These are phyloP conservation scores for Otis tarda DNA, from an alignment of 2,113 vertebrate genomes.

Conservation along the genomic window DNA sequence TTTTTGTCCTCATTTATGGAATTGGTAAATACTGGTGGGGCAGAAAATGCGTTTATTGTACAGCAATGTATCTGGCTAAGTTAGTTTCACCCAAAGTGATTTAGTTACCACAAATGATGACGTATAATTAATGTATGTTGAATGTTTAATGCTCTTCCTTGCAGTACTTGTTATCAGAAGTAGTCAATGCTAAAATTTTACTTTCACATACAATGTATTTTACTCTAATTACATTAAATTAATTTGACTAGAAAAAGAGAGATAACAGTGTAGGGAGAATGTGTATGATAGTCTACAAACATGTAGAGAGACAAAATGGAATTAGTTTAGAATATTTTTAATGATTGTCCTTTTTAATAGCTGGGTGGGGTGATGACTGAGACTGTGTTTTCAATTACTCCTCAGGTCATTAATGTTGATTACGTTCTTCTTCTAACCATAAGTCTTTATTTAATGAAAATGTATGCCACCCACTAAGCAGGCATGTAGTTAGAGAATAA, in stretches of 20 bases:
- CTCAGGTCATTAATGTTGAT: slow-evolving; percentile 75
- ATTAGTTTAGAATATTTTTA: slow-evolving; percentile 52
- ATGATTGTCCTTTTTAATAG: slow-evolving; percentile 59
- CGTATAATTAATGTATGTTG: background rate
- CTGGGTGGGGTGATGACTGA: slow-evolving; percentile 50
- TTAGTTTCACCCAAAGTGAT: background rate
- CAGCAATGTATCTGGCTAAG: background rate
- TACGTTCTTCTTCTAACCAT: slow-evolving; percentile 70
- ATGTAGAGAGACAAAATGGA: slow-evolving; percentile 33
- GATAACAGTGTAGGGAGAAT: background rate
- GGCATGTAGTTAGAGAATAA: slow-evolving; percentile 68
- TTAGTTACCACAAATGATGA: background rate
- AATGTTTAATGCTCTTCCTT: background rate
- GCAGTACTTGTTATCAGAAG: background rate
- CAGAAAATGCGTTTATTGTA: background rate
- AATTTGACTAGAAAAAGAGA: slow-evolving; percentile 36
- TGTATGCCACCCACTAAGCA: slow-evolving; percentile 71
- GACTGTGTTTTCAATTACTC: slow-evolving; percentile 70
- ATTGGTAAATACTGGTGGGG: background rate
- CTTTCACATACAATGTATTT: slow-evolving; percentile 27
- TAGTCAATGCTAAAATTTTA: background rate
- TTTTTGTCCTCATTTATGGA: background rate
- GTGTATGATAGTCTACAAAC: slow-evolving; percentile 42
- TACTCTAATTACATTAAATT: slow-evolving; percentile 34
- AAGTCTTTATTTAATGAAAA: slow-evolving; percentile 77